These are phyloP conservation scores for Typhlichthys subterraneus DNA, from an alignment of 2,797 vertebrate species.

Conservation along the genomic window DNA sequence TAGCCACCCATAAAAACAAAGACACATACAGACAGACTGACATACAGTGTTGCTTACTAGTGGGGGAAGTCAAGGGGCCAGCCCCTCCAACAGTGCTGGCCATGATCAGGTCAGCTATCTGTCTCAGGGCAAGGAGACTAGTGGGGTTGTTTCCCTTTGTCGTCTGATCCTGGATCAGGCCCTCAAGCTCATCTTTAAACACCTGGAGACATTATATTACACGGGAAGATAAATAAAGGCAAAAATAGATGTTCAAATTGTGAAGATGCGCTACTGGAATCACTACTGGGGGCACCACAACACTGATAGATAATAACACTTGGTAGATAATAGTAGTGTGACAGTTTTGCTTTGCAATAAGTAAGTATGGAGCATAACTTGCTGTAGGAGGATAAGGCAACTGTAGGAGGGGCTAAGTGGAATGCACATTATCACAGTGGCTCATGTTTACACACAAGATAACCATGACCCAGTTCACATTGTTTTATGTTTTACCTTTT, in stretches of 20 bases:
- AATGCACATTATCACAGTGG: constrained; percentile 23
- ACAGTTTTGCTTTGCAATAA: neutral
- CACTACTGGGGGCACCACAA: too few species aligned
- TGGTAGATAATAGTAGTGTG: neutral
- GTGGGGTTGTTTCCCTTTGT: constrained; percentile 91
- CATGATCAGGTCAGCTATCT: constrained; percentile 94
- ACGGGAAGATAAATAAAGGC: neutral
- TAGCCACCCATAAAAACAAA: constrained; percentile 16
- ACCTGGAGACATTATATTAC: constrained; percentile 75
- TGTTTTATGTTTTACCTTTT: constrained; percentile 12
- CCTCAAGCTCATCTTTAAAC: constrained; percentile 95
- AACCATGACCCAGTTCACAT: constrained; percentile 32
- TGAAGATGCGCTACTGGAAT: too few species aligned
- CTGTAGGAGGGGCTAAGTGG: neutral
- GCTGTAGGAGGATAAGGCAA: neutral
- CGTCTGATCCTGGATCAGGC: constrained; percentile 92
- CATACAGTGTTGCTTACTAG: constrained; percentile 82
- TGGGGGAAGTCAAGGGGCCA: constrained; percentile 83
- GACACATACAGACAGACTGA: constrained; percentile 9
- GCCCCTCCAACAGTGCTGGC: constrained; percentile 84
- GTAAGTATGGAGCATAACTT: too few species aligned
- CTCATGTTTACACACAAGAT: constrained; percentile 9
- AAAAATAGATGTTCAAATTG: too few species aligned
- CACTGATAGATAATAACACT: neutral
- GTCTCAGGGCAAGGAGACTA: constrained; percentile 88